Conservation (phyloP, 2,113 vertebrate genomes). For the Agelaius phoeniceus region DNA sequence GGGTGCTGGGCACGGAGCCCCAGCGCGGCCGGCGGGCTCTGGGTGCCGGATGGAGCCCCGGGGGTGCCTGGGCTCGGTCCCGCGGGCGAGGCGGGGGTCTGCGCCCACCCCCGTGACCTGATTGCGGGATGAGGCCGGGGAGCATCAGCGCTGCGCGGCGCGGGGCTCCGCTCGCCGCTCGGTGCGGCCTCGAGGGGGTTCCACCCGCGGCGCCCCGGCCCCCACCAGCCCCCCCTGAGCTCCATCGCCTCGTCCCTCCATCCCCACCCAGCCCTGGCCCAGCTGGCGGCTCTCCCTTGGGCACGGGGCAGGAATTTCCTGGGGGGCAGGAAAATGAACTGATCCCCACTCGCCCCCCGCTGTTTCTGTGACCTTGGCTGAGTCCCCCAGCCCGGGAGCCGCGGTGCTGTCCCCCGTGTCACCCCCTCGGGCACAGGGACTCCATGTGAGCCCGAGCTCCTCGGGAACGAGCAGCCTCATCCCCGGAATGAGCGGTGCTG, state of each 20-base stretch:
- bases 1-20: neutral
- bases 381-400: neutral
- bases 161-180: neutral
- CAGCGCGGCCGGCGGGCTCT: neutral
- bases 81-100: neutral
- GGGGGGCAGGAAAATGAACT: neutral
- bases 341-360: neutral
- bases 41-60: neutral
- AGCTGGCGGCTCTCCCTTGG: neutral
- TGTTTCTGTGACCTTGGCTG: neutral
- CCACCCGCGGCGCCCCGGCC: neutral
- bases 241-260: neutral
- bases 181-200: neutral
- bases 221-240: neutral
- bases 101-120: constrained; percentile 5
- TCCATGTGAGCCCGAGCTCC: accelerated
- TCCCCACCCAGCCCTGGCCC: neutral
- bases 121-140: neutral
- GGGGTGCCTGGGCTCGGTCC: neutral
- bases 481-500: neutral
- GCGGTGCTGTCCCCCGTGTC: neutral
- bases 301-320: neutral
- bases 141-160: neutral
- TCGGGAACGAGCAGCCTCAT: neutral
- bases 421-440: neutral